Conservation (phyloP, 2,797 vertebrate species). For the Enteromius thamalakanensis region DNA sequence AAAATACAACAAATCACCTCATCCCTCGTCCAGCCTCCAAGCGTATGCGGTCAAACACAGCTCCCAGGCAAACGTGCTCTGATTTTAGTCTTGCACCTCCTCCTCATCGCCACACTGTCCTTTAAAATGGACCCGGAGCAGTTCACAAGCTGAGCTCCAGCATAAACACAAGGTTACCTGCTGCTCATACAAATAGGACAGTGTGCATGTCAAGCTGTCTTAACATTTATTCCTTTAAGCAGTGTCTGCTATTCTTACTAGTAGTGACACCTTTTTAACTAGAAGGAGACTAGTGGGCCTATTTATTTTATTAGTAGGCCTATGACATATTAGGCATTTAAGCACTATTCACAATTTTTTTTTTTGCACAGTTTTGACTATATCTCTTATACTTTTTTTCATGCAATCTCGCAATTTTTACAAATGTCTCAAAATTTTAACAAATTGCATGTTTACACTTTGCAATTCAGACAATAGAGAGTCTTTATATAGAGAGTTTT, state of each 20-base stretch:
- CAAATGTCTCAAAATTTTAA: too few species aligned
- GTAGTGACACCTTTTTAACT: background rate
- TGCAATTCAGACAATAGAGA: too few species aligned
- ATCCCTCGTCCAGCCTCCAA: background rate
- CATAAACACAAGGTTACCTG: constrained; percentile 46
- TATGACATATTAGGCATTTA: too few species aligned
- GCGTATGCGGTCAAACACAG: background rate
- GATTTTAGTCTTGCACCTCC: constrained; percentile 13
- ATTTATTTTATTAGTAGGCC: background rate
- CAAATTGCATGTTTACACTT: too few species aligned
- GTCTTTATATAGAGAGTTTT: too few species aligned
- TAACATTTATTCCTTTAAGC: background rate
- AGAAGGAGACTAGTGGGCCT: background rate
- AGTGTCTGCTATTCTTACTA: background rate
- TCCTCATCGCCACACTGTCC: background rate
- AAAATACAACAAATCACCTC: background rate
- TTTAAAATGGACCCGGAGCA: constrained; percentile 22
- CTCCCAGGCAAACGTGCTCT: constrained; percentile 21
- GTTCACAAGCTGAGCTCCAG: constrained; percentile 34
- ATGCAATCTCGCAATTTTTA: background rate
- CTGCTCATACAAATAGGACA: constrained; percentile 28
- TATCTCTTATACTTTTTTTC: background rate
- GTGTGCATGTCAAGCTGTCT: constrained; percentile 19
- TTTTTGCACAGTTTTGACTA: background rate
- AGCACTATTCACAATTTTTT: too few species aligned